phyloP scores from a whole-genome alignment of 2,797 vertebrate species.

The Amphiprion clarkii region DNA sequence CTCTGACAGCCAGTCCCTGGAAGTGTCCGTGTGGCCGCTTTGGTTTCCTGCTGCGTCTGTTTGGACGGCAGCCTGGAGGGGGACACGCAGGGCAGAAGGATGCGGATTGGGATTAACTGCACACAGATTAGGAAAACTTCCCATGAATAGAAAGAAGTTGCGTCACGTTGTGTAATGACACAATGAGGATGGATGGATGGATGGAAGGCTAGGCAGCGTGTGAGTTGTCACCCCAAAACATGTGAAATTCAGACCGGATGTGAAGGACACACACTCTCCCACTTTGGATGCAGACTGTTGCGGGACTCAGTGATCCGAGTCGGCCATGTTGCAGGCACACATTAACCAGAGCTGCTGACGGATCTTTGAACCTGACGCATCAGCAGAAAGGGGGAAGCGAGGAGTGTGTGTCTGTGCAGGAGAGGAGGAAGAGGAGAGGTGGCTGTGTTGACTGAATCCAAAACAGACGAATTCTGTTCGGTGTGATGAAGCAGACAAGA shows the following conservation, averaged over 20 bases:
- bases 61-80: constrained; percentile 43
- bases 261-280: constrained; percentile 9
- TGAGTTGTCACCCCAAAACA: constrained; percentile 6
- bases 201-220: not conserved
- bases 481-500: not conserved
- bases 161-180: constrained; percentile 6
- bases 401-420: constrained; percentile 1
- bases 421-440: constrained; percentile 14
- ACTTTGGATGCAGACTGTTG: constrained; percentile 11
- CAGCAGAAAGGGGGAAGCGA: constrained; percentile 60
- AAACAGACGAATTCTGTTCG: constrained; percentile 10
- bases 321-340: constrained; percentile 58
- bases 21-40: constrained; percentile 9
- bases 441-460: not conserved
- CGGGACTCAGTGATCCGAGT: constrained; percentile 47
- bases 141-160: constrained; percentile 40
- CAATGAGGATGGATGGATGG: not conserved
- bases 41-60: constrained; percentile 32
- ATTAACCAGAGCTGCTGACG: constrained; percentile 68
- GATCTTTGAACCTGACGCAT: constrained; percentile 69
- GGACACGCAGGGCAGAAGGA: not conserved
- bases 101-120: constrained; percentile 61
- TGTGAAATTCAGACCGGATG: constrained; percentile 26
- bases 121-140: constrained; percentile 60
- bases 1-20: constrained; percentile 23